Base-by-base conservation (phyloP, 2,113 vertebrate species). In the Haemorhous mexicanus region DNA sequence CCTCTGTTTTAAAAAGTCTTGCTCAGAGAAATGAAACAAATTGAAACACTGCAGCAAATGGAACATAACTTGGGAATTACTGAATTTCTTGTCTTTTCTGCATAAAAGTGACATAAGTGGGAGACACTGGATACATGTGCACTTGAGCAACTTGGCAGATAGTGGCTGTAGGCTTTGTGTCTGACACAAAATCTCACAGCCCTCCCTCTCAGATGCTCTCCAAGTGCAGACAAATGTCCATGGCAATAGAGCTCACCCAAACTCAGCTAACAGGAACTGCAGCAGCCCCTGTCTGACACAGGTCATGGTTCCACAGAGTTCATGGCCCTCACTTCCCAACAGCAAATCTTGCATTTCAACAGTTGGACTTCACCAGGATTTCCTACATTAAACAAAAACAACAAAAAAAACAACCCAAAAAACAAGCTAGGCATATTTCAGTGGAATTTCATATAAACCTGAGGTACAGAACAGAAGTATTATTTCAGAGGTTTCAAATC, bases 161-260 rank as follows among this genome's bases (percentile, higher is more conserved):
- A 7, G 33, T 83, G 0, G 16, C 86, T 84, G 67, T 53, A 59
- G 83, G 83, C 79, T 90, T 30, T 2, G 7, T 7, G 53, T 74
- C 62, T 93, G 83, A 96, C 89, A 95, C 41, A 88, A 46, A 94
- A 80, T 69, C 84, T 92, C 86, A 69, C 78, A 92, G 63, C 47
- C 47, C 41, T 73, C 68, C 47, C 56, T 88, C 62, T 91, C 56
- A 37, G 43, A 69, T 6, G 46, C 49, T 89, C 81, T 56, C 77
- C 4, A 35, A 53, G 15, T 69, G 83, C 41, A 84, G 61, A 89
- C 56, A 91, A 92, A 53, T 8, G 27, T 79, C 93, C 55, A 10
- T 20, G 56, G 30, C 7, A 35, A 68, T 17, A 18, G 35, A 74
- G 27, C 12, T 89, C 43, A 69, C 35, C 39, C 79, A 52, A 59